Evolutionary conservation across 1,140 invertebrate genomes (phyloP).

Genomic region (Bombus pyrosoma): DNA sequence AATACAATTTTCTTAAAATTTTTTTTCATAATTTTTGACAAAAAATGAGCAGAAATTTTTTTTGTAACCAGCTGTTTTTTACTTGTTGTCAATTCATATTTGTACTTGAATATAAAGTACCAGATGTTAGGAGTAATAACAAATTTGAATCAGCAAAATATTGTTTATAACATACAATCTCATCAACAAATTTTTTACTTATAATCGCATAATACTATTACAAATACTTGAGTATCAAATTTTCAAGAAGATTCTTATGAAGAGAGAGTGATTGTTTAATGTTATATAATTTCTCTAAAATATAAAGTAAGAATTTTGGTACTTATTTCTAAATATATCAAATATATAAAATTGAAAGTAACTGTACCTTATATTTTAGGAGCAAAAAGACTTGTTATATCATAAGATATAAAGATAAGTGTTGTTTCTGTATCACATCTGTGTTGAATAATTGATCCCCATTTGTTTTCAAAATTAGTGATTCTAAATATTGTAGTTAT

Average conservation of each 20-base stretch:
- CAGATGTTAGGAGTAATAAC: background rate
- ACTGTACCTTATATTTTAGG: constrained; percentile 18
- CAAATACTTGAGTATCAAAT: background rate
- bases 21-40: constrained; percentile 17
- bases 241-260: background rate
- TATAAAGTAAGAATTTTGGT: background rate
- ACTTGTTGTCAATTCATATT: background rate
- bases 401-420: background rate
- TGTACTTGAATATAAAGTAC: background rate
- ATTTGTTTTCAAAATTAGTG: constrained; percentile 4
- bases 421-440: background rate
- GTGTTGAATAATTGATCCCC: background rate
- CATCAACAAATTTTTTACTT: background rate
- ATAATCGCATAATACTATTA: background rate
- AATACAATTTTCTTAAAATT: background rate
- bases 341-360: background rate
- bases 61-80: constrained; percentile 1
- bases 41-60: constrained; percentile 11
- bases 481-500: constrained; percentile 5
- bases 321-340: background rate
- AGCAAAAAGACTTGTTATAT: constrained; percentile 28
- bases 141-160: constrained; percentile 25
- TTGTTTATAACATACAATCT: background rate
- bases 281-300: constrained; percentile 18
- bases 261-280: constrained; percentile 12